Evolutionary conservation across 2,888 invertebrate genomes (phyloP), one percentile per base, ranked within the genome.

Genomic region (Hermaeophaga mercurialis): DNA sequence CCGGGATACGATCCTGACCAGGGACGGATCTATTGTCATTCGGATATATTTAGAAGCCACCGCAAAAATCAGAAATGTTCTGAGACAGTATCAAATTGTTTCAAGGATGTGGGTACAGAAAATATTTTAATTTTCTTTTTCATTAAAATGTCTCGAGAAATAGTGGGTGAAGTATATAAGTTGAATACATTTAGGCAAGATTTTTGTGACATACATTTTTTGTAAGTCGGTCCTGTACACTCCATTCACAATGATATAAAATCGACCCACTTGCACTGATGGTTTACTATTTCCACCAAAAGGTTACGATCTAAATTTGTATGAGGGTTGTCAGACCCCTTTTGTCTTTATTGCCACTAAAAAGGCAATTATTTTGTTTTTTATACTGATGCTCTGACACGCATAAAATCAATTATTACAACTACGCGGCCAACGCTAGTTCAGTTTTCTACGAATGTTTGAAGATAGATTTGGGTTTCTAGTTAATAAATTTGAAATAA

Each of bases 251-350:
- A 58, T 62, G 60, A 61, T 58, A 58, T 57, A 59, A 53, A 63
- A 53, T 53, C 56, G 61, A 58, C 63, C 64, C 59, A 58, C 62
- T 58, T 58, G 58, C 54, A 53, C 57, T 60, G 61, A 64, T 66
- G 62, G 56, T 56, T 50, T 54, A 49, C 61, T 62, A 63, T 65
- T 65, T 59, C 62, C 62, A 62, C 61, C 62, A 53, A 61, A 50
- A 49, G 58, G 56, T 58, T 63, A 66, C 64, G 64, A 61, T 60
- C 63, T 61, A 59, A 63, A 62, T 66, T 65, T 47, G 50, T 61
- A 61, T 54, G 57, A 56, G 58, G 56, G 61, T 50, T 58, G 56
- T 58, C 50, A 44, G 44, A 43, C 43, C n/a, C 52, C 36, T 56
- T 43, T 54, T 58, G 52, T 52, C 22, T 44, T 47, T 47, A 46